phyloP scores from a whole-genome alignment of 2,888 invertebrate genomes.

The Caprella mutica region DNA sequence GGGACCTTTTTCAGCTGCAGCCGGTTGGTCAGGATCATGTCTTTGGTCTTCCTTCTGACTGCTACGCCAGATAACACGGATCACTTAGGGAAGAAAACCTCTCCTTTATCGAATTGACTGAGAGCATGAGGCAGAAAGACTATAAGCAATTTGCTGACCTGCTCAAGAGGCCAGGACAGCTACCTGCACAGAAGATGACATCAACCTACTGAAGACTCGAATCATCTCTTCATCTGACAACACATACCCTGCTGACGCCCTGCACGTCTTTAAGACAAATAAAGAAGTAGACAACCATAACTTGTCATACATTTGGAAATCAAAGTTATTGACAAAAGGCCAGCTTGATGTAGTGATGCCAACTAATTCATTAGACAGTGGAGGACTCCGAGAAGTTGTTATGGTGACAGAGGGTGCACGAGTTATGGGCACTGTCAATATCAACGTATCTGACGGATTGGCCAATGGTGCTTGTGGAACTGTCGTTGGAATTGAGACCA shows the following conservation, averaged over 20 bases:
- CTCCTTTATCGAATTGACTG: background rate
- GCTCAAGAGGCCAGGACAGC: background rate
- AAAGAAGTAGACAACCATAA: background rate
- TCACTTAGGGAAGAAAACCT: background rate
- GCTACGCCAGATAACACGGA: background rate
- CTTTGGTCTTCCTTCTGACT: background rate
- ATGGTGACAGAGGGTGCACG: background rate
- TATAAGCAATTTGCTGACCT: background rate
- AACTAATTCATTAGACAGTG: background rate
- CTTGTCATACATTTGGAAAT: background rate
- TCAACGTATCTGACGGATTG: background rate
- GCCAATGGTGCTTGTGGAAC: background rate
- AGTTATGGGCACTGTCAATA: background rate
- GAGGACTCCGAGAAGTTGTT: background rate
- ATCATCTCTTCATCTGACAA: background rate
- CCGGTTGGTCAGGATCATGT: background rate
- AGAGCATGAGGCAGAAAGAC: background rate
- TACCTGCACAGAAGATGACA: background rate
- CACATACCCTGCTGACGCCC: background rate
- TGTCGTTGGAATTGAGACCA: background rate
- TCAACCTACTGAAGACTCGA: background rate
- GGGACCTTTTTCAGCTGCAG: background rate
- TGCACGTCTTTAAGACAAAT: slow-evolving; percentile 1
- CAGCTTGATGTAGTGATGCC: background rate
- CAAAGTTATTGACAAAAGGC: background rate